These are phyloP conservation scores for Asteroscopus sphinx DNA, from an alignment of 2,888 invertebrate species.

Conservation along the genomic window DNA sequence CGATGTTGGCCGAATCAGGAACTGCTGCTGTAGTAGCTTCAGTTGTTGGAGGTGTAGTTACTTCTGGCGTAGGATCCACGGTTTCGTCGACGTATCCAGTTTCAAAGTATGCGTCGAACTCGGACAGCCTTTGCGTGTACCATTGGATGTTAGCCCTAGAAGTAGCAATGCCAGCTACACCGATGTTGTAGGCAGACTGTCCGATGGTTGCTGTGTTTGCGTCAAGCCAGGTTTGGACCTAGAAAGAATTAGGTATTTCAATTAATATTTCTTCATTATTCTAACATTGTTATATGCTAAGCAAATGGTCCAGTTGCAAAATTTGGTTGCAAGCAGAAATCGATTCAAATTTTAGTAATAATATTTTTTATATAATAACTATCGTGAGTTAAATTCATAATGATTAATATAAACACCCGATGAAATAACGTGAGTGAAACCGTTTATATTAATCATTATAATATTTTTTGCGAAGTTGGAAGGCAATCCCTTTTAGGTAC, in stretches of 20 bases:
- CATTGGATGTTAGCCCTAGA: constrained; percentile 72
- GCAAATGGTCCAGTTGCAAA: too few species aligned
- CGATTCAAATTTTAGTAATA: too few species aligned
- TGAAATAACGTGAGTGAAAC: too few species aligned
- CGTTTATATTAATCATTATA: too few species aligned
- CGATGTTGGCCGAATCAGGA: constrained; percentile 69
- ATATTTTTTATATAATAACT: too few species aligned
- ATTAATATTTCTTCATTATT: background rate
- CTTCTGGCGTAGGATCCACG: constrained; percentile 42
- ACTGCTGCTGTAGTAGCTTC: constrained; percentile 8
- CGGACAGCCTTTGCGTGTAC: constrained; percentile 67
- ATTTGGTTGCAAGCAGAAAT: too few species aligned
- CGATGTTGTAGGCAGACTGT: constrained; percentile 65
- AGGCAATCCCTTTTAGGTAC: too few species aligned
- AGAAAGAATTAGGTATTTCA: constrained; percentile 18
- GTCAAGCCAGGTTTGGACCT: constrained; percentile 77
- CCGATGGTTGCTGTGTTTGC: constrained; percentile 66
- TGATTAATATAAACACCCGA: too few species aligned
- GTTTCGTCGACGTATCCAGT: constrained; percentile 73
- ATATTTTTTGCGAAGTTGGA: too few species aligned
- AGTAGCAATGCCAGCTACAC: constrained; percentile 61
- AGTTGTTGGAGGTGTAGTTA: constrained; percentile 7
- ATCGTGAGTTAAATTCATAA: too few species aligned
- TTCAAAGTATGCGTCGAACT: constrained; percentile 74
- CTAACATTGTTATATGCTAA: too few species aligned